phyloP scores from a whole-genome alignment of 2,113 vertebrate genomes.

The Trachemys scripta region DNA sequence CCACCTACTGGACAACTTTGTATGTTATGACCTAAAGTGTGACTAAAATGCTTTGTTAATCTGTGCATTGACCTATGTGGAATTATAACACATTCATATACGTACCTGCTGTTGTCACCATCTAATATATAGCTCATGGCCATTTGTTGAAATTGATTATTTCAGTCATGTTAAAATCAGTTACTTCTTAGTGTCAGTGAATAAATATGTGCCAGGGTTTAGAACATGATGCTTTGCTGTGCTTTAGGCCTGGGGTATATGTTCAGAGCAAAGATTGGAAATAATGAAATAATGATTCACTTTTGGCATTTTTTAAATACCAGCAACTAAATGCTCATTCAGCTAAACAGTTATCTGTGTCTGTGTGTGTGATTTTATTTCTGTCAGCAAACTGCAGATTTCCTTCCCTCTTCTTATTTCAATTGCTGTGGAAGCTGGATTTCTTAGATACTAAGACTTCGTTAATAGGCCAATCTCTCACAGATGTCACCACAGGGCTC shows the following conservation, averaged over 20 bases:
- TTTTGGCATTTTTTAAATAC: conserved; percentile 55
- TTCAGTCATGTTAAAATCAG: neutral
- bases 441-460: neutral
- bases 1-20: conserved; percentile 11
- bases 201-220: neutral
- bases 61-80: conserved; percentile 24
- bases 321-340: conserved; percentile 5
- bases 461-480: neutral
- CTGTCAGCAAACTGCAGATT: neutral
- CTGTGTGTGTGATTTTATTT: neutral
- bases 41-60: neutral
- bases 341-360: neutral
- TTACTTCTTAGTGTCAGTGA: conserved; percentile 3
- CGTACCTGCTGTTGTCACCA: neutral
- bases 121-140: neutral
- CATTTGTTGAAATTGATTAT: neutral
- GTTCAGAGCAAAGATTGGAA: neutral
- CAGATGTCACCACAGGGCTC: neutral
- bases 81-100: neutral
- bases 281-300: conserved; percentile 59
- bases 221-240: neutral
- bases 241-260: conserved; percentile 9
- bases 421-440: neutral
- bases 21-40: neutral
- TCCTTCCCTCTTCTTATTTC: neutral